Base-by-base conservation (phyloP, 2,797 vertebrate genomes). In the Gallirallus australis region DNA sequence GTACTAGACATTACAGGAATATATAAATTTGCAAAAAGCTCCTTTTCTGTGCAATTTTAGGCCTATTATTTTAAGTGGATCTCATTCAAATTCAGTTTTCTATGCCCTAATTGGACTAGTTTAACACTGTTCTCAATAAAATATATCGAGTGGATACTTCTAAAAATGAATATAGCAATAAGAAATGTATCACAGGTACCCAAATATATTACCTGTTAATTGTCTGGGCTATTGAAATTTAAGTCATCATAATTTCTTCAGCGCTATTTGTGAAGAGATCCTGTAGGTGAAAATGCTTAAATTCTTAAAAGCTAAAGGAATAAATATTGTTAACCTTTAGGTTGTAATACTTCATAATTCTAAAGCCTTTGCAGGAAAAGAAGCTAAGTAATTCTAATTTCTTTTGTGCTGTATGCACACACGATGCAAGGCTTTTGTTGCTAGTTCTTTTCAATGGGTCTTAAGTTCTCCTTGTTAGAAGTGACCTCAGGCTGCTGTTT, bases 41-140 rank as follows among this genome's bases (percentile, higher is more conserved):
- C 97, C 97, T 97, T 81, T 96, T 98, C 96, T 93, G 85, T 97
- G 98, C 98, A 98, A 98, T 98, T 98, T 97, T 96, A 97, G 96
- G 96, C 96, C 97, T 98, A 97, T 99, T 98, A 98, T 99, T 99
- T 98, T 98, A 98, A 99, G 98, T 98, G 97, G 97, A 98, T 98
- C 98, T 98, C 98, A 98, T 98, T 98, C 94, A 97, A 75, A 93
- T 97, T 97, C 91, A 95, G 98, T 99, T 99, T 97, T 87, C 96
- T 96, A 57, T 98, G 93, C 96, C 95, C 98, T 99, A 98, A 99
- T 98, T 98, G 98, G 96, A 97, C 98, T 98, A 98, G 97, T 98
- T 97, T 98, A 97, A 97, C 98, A 98, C 50, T 97, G 96, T 97
- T 98, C 93, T 94, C 97, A 98, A 97, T 98, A 98, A 97, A 98